Conservation (phyloP, 2,113 vertebrate species). For the Halichoerus grypus region DNA sequence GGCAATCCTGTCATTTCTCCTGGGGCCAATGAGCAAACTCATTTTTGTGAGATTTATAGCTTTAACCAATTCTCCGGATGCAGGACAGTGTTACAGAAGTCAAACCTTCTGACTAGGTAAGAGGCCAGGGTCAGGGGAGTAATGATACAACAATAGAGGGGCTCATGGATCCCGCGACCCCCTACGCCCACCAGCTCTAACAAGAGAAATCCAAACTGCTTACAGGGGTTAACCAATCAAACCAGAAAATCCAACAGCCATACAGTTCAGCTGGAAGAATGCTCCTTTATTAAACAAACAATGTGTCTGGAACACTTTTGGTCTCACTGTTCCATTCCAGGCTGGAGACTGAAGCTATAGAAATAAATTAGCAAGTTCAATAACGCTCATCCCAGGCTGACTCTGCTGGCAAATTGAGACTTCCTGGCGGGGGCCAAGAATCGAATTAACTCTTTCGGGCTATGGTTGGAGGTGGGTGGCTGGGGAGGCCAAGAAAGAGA, state of each 20-base stretch:
- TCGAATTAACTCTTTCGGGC: conserved; percentile 57
- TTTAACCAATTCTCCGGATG: conserved; percentile 68
- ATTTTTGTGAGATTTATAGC: conserved; percentile 72
- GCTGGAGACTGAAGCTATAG: conserved; percentile 69
- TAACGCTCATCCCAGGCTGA: conserved; percentile 59
- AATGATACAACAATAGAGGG: conserved; percentile 47
- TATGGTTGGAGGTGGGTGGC: background rate
- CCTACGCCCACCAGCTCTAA: background rate
- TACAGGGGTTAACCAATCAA: conserved; percentile 45
- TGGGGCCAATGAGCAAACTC: conserved; percentile 53
- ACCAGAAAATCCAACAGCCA: conserved; percentile 62
- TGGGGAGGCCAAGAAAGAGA: background rate
- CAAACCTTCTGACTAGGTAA: conserved; percentile 68
- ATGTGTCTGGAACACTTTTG: conserved; percentile 52
- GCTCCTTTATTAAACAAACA: conserved; percentile 62
- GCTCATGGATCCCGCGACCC: accelerated
- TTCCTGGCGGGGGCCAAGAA: background rate
- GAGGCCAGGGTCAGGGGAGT: conserved; percentile 42
- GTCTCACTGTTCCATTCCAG: conserved; percentile 46
- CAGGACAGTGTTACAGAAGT: conserved; percentile 57
- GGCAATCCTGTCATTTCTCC: conserved; percentile 66
- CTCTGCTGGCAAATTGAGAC: background rate
- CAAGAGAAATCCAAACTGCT: background rate
- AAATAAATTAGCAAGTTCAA: conserved; percentile 68
- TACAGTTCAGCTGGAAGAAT: conserved; percentile 63